Base-by-base conservation (phyloP, 2,797 vertebrate genomes). In the Parotocinclus haroldoi region DNA sequence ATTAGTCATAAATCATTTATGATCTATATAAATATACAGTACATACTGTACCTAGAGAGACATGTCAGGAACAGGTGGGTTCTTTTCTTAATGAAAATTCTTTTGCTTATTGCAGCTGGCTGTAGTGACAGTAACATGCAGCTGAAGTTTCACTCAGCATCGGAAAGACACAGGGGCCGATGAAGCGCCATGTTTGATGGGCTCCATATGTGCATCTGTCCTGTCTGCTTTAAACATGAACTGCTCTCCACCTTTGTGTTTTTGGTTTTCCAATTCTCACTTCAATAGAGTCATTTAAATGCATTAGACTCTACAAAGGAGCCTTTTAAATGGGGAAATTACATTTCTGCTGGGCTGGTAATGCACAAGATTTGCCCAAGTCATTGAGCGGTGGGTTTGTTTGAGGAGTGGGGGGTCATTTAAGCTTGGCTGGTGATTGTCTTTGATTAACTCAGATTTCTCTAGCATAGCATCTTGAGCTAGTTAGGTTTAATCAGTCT, bases 401-500 rank as follows among this genome's bases (percentile, higher is more conserved):
- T 62, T 65, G 63, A 66, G 48, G 46, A 75, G 70, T 68, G 50
- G 50, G 66, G n/a, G 61, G 65, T 75, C 61, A 71, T 65, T 71
- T 58, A 68, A 69, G 53, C 69, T 65, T 63, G 80, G 63, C 78
- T 80, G 81, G 78, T 87, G 86, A 87, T 87, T 87, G 85, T 79
- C 73, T 67, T 78, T 89, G 86, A 88, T 86, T 85, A 84, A 82
- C 77, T 76, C 78, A 79, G 78, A 76, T 55, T 69, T 74, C 71
- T 78, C 62, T 60, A 50, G 80, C 84, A 85, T 59, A 50, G 81
- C 86, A 88, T 89, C 84, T 88, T 89, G 89, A 89, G 83, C 80
- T 85, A 71, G 85, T 90, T 89, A 89, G 80, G 75, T 77, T 79
- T 79, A 88, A 78, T 88, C 82, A 84, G 56, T 73, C 72, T 75